Conservation (phyloP, 2,113 vertebrate genomes). For the Circaetus gallicus region DNA sequence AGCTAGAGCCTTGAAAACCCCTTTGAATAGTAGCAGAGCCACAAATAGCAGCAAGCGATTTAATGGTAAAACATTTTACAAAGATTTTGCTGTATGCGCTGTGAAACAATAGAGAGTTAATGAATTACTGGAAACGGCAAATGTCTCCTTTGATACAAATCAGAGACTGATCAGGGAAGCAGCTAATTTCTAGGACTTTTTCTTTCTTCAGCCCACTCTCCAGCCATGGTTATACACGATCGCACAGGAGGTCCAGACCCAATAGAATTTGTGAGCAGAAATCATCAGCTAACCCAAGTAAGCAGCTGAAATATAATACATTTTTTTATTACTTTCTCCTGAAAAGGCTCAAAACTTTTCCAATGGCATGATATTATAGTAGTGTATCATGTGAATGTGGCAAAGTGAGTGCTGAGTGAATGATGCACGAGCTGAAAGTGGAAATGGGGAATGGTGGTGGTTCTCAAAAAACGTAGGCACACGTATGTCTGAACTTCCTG, state of each 20-base stretch:
- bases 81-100: background rate
- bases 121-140: constrained; percentile 28
- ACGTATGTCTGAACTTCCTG: background rate
- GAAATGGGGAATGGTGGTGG: background rate
- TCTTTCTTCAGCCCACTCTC: background rate
- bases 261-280: background rate
- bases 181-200: background rate
- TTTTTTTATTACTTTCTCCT: background rate
- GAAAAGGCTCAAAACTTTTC: background rate
- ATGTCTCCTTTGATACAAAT: background rate
- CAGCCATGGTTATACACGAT: background rate
- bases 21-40: background rate
- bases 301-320: background rate
- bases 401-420: background rate
- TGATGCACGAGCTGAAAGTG: background rate
- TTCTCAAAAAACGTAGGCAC: background rate
- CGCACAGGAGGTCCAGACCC: background rate
- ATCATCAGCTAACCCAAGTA: background rate
- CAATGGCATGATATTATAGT: background rate
- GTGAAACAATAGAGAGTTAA: constrained; percentile 36
- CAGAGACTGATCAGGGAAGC: background rate
- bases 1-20: constrained; percentile 32
- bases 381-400: background rate
- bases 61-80: constrained; percentile 18
- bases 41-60: constrained; percentile 42